A percentile compares a stretch with the other conserved stretches of the same genome.
phyloP scores from a whole-genome alignment of 2,888 invertebrate genomes.

The Drepanosiphum platanoidis region DNA sequence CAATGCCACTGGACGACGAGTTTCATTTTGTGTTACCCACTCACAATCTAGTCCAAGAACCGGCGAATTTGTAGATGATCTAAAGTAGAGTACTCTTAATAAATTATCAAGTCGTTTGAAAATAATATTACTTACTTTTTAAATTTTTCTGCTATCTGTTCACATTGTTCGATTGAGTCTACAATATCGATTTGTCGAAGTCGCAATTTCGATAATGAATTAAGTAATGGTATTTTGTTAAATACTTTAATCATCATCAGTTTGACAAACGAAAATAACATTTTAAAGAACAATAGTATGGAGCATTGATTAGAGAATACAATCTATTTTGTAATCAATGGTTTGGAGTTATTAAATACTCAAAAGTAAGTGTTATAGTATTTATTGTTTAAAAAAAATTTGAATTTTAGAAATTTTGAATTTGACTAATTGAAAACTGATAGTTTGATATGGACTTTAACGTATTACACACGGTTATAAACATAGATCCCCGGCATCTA shows the following conservation, averaged over 20 bases:
- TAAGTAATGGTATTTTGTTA: constrained; percentile 43
- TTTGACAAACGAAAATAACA: constrained; percentile 32
- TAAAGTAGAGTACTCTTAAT: constrained; percentile 9
- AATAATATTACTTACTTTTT: constrained; percentile 66
- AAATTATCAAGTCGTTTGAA: not conserved
- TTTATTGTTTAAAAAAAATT: no score
- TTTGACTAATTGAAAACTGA: no score
- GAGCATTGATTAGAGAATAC: no score
- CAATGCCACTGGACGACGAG: constrained; percentile 74
- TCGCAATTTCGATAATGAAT: constrained; percentile 34
- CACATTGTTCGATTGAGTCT: constrained; percentile 66
- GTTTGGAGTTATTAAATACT: no score
- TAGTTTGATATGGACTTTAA: no score
- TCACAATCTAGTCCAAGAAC: constrained; percentile 82
- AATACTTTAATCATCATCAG: constrained; percentile 45
- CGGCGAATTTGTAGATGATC: constrained; percentile 47
- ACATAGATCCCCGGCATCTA: no score
- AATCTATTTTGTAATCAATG: no score
- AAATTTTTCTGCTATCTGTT: constrained; percentile 66
- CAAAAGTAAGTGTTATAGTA: no score
- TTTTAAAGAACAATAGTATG: no score
- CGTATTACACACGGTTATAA: no score
- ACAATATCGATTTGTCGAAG: constrained; percentile 64
- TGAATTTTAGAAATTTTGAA: no score
- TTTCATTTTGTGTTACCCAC: constrained; percentile 77